These are phyloP conservation scores for Branchipolynoe longqiensis DNA, from an alignment of 2,888 invertebrate species.

Conservation along the genomic window DNA sequence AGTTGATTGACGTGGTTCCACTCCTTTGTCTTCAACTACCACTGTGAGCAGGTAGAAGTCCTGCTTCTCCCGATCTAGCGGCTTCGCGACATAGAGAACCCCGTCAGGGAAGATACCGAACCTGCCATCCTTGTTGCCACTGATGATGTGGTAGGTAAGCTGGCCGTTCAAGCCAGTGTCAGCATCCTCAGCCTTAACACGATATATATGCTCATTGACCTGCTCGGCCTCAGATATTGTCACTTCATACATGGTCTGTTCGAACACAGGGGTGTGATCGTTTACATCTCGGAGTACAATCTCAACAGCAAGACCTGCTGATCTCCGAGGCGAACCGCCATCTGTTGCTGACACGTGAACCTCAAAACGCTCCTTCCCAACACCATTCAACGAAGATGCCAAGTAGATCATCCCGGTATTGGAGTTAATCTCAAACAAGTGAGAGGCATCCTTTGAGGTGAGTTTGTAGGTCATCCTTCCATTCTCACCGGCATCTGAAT, in stretches of 20 bases:
- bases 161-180: conserved; percentile 76
- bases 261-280: conserved; percentile 96
- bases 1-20: conserved; percentile 84
- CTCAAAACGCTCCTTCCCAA: conserved; percentile 62
- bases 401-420: conserved; percentile 94
- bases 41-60: conserved; percentile 95
- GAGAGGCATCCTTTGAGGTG: conserved; percentile 86
- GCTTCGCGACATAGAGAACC: conserved; percentile 91
- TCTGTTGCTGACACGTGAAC: conserved; percentile 75
- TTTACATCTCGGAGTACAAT: conserved; percentile 92
- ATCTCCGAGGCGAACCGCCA: conserved; percentile 71
- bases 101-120: conserved; percentile 98
- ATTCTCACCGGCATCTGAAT: conserved; percentile 92
- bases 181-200: conserved; percentile 74
- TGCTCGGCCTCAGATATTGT: conserved; percentile 94
- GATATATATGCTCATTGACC: conserved; percentile 88
- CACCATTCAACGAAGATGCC: conserved; percentile 85
- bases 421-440: conserved; percentile 90
- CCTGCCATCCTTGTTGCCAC: conserved; percentile 91
- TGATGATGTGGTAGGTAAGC: conserved; percentile 86
- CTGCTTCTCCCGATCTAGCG: conserved; percentile 92
- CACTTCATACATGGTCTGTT: conserved; percentile 94
- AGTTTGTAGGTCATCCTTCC: conserved; percentile 91
- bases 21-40: conserved; percentile 88
- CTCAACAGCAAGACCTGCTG: conserved; percentile 68